These are phyloP conservation scores for Leptobrachium leishanense DNA, from an alignment of 2,113 vertebrate genomes.

Conservation along the genomic window DNA sequence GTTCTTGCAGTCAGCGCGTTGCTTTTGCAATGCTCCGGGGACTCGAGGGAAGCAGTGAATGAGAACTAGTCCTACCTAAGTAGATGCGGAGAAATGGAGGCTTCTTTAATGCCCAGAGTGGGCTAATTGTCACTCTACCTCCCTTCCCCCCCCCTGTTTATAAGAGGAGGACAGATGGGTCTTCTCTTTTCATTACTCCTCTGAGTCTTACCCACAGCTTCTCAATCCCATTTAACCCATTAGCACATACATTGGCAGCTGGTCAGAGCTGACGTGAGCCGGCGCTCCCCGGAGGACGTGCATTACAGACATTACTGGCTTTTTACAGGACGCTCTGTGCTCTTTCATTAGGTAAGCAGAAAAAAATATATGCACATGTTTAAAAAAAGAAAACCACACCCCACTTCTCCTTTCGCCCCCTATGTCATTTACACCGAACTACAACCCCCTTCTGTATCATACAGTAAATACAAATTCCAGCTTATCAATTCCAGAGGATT, in stretches of 20 bases:
- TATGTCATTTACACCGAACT: slow-evolving; percentile 6
- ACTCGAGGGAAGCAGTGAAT: background rate
- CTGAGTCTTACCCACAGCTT: slow-evolving; percentile 34
- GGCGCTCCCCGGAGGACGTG: slow-evolving; percentile 12
- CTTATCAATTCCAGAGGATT: slow-evolving; percentile 7
- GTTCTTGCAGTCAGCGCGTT: background rate
- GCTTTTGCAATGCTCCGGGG: background rate
- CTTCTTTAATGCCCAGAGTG: background rate
- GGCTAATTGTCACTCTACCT: slow-evolving; percentile 3
- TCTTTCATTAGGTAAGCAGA: slow-evolving; percentile 26
- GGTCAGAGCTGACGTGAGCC: slow-evolving; percentile 12
- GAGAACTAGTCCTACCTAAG: background rate
- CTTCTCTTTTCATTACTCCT: slow-evolving; percentile 31
- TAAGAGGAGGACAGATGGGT: slow-evolving; percentile 34
- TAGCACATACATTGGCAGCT: slow-evolving; percentile 42
- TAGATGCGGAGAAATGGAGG: background rate
- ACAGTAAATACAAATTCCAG: background rate
- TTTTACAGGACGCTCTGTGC: slow-evolving; percentile 21
- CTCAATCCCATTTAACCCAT: slow-evolving; percentile 46
- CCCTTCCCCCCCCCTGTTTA: slow-evolving; percentile 3
- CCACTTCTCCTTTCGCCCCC: background rate
- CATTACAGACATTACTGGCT: slow-evolving; percentile 8
- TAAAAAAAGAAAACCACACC: background rate
- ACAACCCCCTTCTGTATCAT: background rate
- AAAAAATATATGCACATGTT: background rate